phyloP scores from a whole-genome alignment of 2,113 vertebrate species.

The Columbina picui region DNA sequence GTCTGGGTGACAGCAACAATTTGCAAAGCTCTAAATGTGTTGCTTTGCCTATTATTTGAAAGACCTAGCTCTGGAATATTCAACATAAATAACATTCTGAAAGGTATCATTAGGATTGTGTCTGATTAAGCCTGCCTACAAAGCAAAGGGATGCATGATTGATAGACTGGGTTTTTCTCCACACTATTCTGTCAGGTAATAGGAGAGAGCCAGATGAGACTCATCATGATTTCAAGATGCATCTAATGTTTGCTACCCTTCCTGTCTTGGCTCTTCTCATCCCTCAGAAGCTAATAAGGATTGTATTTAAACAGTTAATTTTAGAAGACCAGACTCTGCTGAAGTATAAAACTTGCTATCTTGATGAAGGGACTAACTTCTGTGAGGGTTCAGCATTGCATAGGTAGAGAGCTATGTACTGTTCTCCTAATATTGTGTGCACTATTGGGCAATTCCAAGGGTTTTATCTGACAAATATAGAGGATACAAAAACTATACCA shows the following conservation, averaged over 20 bases:
- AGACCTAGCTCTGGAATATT: not conserved
- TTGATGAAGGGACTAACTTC: not conserved
- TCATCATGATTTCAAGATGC: not conserved
- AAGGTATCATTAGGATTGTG: not conserved
- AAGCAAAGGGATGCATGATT: not conserved
- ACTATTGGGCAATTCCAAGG: not conserved
- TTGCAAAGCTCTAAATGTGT: constrained; percentile 1
- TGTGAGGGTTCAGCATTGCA: not conserved
- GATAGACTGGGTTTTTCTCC: not conserved
- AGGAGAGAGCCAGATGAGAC: not conserved
- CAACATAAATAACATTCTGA: not conserved
- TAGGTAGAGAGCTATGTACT: not conserved
- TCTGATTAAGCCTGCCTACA: not conserved
- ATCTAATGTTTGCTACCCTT: not conserved
- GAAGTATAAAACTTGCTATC: not conserved
- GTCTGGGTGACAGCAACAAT: not conserved
- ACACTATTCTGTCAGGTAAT: not conserved
- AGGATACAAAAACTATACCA: not conserved
- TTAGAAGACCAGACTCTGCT: not conserved
- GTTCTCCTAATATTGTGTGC: not conserved
- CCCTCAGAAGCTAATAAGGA: not conserved
- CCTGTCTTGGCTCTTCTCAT: not conserved
- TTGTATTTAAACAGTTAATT: not conserved
- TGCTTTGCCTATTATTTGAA: not conserved
- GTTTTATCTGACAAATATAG: not conserved